Conservation (phyloP, 2,113 vertebrate genomes). For the Rousettus leschenaultii region DNA sequence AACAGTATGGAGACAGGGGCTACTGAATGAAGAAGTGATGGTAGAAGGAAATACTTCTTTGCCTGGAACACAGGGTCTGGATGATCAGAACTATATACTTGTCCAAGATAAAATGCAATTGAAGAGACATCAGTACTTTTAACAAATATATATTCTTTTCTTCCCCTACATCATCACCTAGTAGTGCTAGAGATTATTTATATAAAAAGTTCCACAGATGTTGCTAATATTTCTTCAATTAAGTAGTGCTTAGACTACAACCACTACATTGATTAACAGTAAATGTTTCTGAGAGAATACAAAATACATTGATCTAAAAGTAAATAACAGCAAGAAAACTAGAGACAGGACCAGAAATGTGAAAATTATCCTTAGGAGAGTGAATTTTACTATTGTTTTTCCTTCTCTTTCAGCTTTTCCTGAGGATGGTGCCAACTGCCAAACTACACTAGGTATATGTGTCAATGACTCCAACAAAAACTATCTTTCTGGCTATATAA, state of each 20-base stretch:
- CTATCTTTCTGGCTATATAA: not conserved
- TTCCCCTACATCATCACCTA: not conserved
- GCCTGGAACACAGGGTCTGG: constrained; percentile 49
- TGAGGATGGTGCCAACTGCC: not conserved
- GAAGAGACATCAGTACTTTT: not conserved
- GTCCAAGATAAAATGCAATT: constrained; percentile 60
- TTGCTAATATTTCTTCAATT: not conserved
- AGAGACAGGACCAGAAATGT: not conserved
- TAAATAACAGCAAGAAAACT: not conserved
- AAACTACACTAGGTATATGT: not conserved
- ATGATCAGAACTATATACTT: constrained; percentile 34
- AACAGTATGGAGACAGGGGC: constrained; percentile 38
- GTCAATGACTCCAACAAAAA: not conserved
- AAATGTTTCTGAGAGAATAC: not conserved
- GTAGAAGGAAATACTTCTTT: not conserved
- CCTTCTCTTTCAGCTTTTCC: not conserved
- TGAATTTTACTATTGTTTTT: not conserved
- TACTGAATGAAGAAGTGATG: not conserved
- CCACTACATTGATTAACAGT: not conserved
- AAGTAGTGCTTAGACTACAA: not conserved
- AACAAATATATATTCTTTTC: not conserved
- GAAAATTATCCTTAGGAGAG: not conserved
- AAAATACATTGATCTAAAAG: not conserved
- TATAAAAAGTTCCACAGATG: not conserved
- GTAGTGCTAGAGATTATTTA: not conserved